These are phyloP conservation scores for Saccopteryx bilineata DNA, from an alignment of 2,113 vertebrate genomes.

Conservation along the genomic window DNA sequence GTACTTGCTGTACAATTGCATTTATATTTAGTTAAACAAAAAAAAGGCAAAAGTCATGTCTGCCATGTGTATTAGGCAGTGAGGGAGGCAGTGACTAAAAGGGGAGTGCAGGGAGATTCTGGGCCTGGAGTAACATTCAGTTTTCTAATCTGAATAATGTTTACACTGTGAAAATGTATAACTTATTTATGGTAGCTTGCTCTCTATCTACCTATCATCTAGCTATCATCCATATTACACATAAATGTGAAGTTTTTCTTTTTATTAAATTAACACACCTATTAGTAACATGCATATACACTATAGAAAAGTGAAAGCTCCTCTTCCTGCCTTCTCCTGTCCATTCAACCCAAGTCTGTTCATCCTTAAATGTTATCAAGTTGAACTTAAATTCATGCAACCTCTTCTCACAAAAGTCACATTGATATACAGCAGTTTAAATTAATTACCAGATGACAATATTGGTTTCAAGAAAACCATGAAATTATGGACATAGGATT, in stretches of 20 bases:
- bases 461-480: neutral
- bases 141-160: neutral
- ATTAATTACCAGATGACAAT: neutral
- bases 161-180: neutral
- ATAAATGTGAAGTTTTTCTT: neutral
- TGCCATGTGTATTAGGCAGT: neutral
- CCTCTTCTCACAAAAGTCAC: neutral
- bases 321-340: neutral
- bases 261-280: neutral
- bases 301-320: neutral
- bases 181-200: neutral
- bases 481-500: neutral
- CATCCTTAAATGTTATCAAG: neutral
- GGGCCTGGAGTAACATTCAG: fast-evolving
- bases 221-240: neutral
- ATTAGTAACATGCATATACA: neutral
- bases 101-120: fast-evolving
- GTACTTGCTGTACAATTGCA: neutral
- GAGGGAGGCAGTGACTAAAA: neutral
- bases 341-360: neutral
- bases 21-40: neutral
- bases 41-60: neutral
- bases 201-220: neutral
- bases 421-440: neutral
- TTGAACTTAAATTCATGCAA: neutral